Base-by-base conservation (phyloP, 2,113 vertebrate genomes). In the Pangasianodon hypophthalmus region DNA sequence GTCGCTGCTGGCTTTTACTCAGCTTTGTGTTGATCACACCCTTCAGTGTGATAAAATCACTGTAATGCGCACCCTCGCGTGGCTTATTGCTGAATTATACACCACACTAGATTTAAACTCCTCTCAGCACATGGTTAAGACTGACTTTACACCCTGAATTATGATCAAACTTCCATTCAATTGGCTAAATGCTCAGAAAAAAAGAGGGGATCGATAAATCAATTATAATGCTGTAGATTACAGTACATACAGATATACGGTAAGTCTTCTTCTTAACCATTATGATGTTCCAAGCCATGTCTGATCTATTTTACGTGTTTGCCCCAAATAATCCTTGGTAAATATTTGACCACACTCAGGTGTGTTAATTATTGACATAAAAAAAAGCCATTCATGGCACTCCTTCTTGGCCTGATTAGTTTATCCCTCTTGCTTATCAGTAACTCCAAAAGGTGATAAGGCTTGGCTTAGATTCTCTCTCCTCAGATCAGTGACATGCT, bases 351-450 rank as follows among this genome's bases (percentile, higher is more conserved):
- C 44, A 79, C 86, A 77, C 86, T 91, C 88, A 84, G 58, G 69
- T 85, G 60, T 94, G 93, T 94, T 94, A 94, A 95, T 94, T 94
- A 95, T 95, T 93, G 54, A 95, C 93, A 87, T 91, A 60, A 89
- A 69, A 44, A 29, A 48, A 75, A 54, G 32, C 91, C 44, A 85
- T 90, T 92, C 56, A 88, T 71, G 85, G 84, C 50, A 88, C 85
- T 69, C 88, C 88, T 88, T 83, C 90, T 91, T 48, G 52, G 52
- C 82, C n/a, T 89, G 88, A 85, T 82, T 32, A 79, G 84, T 90
- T 86, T 84, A 37, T 90, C 73, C 64, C 90, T 11, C 69, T 62
- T 4, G 79, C 82, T 90, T 92, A 88, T 93, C 85, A 89, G 87
- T 84, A 69, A 44, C 62, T 73, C 90, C 75, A 75, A 29, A 80